Percentiles rank a stretch among this genome's conserved stretches.
phyloP scores from a whole-genome alignment of 2,888 invertebrate species.

The Scaptomyza tumidula region DNA sequence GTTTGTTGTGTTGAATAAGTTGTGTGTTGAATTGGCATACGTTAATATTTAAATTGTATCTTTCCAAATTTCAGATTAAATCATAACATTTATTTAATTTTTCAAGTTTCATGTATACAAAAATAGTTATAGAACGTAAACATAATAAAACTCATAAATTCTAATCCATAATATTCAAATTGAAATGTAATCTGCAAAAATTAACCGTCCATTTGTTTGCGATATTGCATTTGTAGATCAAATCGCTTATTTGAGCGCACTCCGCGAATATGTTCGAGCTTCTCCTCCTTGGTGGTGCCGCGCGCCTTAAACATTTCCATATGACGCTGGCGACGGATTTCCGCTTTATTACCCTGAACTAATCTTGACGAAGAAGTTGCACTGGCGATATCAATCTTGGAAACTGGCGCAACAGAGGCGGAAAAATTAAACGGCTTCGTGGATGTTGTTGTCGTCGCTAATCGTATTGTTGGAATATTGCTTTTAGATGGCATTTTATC shows the following conservation, averaged over 20 bases:
- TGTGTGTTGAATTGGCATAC: background rate
- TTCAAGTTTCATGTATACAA: background rate
- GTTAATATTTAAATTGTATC: conserved; percentile 5
- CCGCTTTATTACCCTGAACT: conserved; percentile 55
- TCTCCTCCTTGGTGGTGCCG: conserved; percentile 26
- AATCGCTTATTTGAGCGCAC: conserved; percentile 90
- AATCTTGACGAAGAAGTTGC: background rate
- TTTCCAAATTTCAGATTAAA: background rate
- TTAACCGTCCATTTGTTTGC: conserved; percentile 83
- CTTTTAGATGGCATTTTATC: conserved; percentile 6
- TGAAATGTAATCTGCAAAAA: background rate
- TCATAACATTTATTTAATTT: background rate
- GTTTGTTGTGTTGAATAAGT: background rate
- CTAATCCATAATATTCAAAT: background rate
- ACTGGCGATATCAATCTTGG: conserved; percentile 31
- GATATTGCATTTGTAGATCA: conserved; percentile 89
- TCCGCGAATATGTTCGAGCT: conserved; percentile 85
- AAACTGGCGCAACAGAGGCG: conserved; percentile 24
- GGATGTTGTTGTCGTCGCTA: background rate
- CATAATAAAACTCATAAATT: background rate
- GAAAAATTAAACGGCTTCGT: conserved; percentile 61
- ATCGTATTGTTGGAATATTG: background rate
- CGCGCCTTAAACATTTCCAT: conserved; percentile 81
- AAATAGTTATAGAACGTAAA: conserved; percentile 1
- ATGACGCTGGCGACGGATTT: conserved; percentile 75